Evolutionary conservation across 2,113 vertebrate species (phyloP).

Genomic region (Ginglymostoma cirratum): DNA sequence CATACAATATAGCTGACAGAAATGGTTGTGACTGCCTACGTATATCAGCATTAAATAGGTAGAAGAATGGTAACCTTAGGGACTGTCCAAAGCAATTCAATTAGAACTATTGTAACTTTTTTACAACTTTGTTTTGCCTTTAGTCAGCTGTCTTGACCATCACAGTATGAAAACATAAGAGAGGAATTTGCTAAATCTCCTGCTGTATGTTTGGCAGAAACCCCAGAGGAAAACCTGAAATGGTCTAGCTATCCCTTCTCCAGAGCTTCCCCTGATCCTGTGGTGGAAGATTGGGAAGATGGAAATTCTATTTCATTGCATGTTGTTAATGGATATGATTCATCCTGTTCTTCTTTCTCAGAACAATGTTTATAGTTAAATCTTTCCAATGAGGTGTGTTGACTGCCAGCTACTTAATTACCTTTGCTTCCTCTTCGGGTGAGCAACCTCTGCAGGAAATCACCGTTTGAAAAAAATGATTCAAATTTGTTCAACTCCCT

Average conservation of each 20-base stretch:
- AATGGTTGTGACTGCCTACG: neutral
- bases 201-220: neutral
- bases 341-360: neutral
- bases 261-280: neutral
- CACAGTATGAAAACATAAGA: neutral
- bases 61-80: neutral
- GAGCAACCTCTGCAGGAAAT: neutral
- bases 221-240: neutral
- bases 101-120: neutral
- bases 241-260: neutral
- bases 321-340: neutral
- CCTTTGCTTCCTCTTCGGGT: neutral
- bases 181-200: neutral
- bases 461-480: neutral
- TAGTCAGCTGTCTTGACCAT: neutral
- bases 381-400: neutral
- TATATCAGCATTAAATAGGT: neutral
- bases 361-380: neutral
- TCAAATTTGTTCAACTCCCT: neutral
- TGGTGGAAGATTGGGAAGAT: neutral
- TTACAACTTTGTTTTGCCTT: neutral
- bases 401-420: neutral
- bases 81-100: neutral
- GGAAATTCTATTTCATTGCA: neutral
- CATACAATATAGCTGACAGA: neutral